These are phyloP conservation scores for Egretta garzetta DNA, from an alignment of 2,113 vertebrate species.

Conservation along the genomic window DNA sequence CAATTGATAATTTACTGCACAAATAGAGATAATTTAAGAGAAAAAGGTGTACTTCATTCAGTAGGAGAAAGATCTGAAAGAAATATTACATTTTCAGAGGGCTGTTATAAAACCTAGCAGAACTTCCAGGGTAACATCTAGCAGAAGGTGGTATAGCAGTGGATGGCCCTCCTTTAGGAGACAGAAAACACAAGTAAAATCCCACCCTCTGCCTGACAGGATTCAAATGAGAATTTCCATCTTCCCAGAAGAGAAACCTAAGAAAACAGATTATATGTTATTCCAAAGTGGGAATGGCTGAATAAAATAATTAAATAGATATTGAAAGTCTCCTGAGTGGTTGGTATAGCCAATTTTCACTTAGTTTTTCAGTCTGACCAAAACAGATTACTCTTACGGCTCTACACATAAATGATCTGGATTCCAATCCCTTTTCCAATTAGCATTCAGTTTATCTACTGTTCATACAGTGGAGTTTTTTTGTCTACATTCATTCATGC, in stretches of 20 bases:
- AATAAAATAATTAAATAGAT: background rate
- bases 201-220: background rate
- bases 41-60: background rate
- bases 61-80: background rate
- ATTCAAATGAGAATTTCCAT: rapidly evolving
- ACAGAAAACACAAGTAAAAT: background rate
- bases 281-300: background rate
- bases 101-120: background rate
- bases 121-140: background rate
- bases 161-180: background rate
- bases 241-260: background rate
- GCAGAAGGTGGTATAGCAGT: background rate
- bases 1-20: background rate
- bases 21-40: background rate
- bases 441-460: background rate
- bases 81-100: background rate
- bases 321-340: background rate
- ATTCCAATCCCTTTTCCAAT: background rate
- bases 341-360: background rate
- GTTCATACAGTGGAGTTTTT: background rate
- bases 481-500: background rate
- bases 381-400: background rate
- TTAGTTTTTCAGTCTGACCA: background rate
- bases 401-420: background rate
- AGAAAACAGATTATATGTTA: background rate